Percentiles rank a stretch among this genome's conserved stretches.
These are phyloP conservation scores for Athalia circularis DNA, from an alignment of 2,888 invertebrate genomes.

Conservation along the genomic window DNA sequence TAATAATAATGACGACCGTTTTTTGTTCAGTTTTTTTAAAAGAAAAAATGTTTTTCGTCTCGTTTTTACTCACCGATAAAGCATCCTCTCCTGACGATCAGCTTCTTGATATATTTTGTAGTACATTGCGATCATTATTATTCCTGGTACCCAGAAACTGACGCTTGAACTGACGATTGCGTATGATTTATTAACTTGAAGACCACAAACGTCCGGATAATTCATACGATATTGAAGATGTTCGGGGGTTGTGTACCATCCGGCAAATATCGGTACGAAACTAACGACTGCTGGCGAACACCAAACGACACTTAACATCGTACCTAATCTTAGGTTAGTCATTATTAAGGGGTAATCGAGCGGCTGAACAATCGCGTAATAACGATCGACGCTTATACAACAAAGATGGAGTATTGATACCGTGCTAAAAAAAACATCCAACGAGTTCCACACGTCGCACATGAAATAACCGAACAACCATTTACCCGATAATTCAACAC, in stretches of 20 bases:
- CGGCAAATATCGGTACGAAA: conserved; percentile 95
- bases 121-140: conserved; percentile 95
- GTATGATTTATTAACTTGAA: conserved; percentile 90
- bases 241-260: conserved; percentile 93
- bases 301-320: conserved; percentile 94
- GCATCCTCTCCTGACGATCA: conserved; percentile 88
- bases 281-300: conserved; percentile 93
- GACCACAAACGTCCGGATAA: conserved; percentile 79
- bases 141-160: conserved; percentile 95
- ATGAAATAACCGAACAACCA: conserved; percentile 94
- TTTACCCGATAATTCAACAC: conserved; percentile 87
- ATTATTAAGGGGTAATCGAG: conserved; percentile 95
- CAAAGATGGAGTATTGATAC: conserved; percentile 95
- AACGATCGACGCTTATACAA: conserved; percentile 91
- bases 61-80: conserved; percentile 82
- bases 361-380: conserved; percentile 95
- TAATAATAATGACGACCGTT: no score
- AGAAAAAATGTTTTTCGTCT: not conserved
- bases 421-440: conserved; percentile 96
- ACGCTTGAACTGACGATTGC: conserved; percentile 92
- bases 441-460: conserved; percentile 97
- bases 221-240: conserved; percentile 76
- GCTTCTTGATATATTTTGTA: conserved; percentile 91
- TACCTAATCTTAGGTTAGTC: conserved; percentile 87
- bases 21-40: not conserved